phyloP scores from a whole-genome alignment of 2,888 invertebrate species.

The Calameuta filiformis region DNA sequence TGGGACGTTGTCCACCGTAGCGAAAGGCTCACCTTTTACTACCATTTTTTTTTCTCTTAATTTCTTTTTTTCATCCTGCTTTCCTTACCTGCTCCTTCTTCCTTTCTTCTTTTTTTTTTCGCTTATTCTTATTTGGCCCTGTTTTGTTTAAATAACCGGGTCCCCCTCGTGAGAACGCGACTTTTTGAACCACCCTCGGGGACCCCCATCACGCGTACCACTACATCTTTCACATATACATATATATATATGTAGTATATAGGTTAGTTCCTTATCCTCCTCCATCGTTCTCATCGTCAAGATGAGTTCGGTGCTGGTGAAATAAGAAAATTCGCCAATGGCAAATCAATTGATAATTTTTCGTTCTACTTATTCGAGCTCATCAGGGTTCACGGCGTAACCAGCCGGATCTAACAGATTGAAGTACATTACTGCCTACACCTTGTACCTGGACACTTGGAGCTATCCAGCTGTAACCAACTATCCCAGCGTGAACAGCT shows the following conservation, averaged over 20 bases:
- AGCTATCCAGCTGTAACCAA: neutral
- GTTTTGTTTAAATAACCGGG: slow-evolving; percentile 20
- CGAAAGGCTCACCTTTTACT: slow-evolving; percentile 15
- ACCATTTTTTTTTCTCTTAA: neutral
- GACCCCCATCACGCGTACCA: slow-evolving; percentile 13
- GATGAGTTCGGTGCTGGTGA: neutral
- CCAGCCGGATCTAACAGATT: neutral
- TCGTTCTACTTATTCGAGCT: too few species aligned
- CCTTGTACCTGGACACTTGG: neutral
- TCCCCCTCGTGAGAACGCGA: slow-evolving; percentile 36
- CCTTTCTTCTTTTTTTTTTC: neutral
- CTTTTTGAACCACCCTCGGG: neutral
- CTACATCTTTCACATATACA: neutral
- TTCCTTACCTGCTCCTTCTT: neutral
- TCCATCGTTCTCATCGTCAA: too few species aligned
- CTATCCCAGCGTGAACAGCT: neutral
- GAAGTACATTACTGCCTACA: neutral
- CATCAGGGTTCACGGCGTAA: neutral
- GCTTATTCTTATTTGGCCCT: slow-evolving; percentile 1
- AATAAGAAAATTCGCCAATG: neutral
- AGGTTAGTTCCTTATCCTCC: neutral
- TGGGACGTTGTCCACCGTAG: slow-evolving; percentile 39
- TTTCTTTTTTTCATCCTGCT: slow-evolving; percentile 13
- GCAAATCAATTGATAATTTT: neutral
- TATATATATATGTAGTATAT: neutral